Conservation (phyloP, 2,797 vertebrate genomes). For the Takifugu ocellatus region DNA sequence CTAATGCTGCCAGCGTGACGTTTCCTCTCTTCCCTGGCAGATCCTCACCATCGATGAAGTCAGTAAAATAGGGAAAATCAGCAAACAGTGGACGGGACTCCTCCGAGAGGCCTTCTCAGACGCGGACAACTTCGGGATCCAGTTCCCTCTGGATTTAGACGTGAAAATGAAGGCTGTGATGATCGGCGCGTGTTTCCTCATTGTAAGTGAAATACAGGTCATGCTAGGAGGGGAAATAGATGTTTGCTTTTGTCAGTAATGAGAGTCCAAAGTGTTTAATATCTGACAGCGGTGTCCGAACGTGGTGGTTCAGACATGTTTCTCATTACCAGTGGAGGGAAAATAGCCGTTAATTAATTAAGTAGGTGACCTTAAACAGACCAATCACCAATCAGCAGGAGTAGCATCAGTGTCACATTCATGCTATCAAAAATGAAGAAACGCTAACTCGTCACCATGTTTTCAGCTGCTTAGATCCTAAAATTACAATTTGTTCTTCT, state of each 20-base stretch:
- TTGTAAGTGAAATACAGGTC: slow-evolving; percentile 79
- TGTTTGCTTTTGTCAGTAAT: neutral
- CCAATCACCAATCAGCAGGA: slow-evolving; percentile 7
- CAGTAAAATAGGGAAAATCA: slow-evolving; percentile 92
- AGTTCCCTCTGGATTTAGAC: slow-evolving; percentile 91
- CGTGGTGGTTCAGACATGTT: slow-evolving; percentile 11
- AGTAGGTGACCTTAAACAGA: slow-evolving; percentile 24
- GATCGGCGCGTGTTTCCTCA: slow-evolving; percentile 95
- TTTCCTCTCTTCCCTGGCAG: slow-evolving; percentile 60
- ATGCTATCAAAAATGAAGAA: slow-evolving; percentile 5
- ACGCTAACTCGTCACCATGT: neutral
- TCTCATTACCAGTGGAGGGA: slow-evolving; percentile 7
- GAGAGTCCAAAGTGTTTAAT: slow-evolving; percentile 1
- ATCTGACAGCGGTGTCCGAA: neutral
- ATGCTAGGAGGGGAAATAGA: too few relatives aligned
- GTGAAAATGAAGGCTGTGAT: slow-evolving; percentile 93
- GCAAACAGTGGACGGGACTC: slow-evolving; percentile 96
- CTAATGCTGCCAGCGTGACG: slow-evolving; percentile 10
- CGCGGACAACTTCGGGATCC: slow-evolving; percentile 93
- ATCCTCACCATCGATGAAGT: slow-evolving; percentile 89
- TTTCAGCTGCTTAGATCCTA: neutral
- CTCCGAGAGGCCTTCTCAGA: slow-evolving; percentile 91
- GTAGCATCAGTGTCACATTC: slow-evolving; percentile 3
- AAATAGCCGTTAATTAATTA: slow-evolving; percentile 30
- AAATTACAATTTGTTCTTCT: neutral